phyloP scores from a whole-genome alignment of 2,797 vertebrate species.

The Hippocampus kuda region DNA sequence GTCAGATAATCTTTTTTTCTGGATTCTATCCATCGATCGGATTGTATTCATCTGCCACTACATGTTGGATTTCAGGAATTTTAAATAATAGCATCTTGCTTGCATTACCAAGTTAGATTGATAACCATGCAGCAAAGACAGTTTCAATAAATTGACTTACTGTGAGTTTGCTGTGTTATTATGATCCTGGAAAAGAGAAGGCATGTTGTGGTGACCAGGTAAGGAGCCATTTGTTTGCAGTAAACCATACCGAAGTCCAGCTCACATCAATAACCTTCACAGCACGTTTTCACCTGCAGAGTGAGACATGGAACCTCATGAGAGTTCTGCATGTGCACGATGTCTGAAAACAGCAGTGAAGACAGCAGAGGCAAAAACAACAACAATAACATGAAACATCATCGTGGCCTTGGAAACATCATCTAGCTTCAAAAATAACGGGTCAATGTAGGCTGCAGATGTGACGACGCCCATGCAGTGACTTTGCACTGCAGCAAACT shows the following conservation, averaged over 20 bases:
- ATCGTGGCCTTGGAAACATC: not conserved
- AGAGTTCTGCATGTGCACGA: constrained; percentile 13
- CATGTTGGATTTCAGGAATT: not conserved
- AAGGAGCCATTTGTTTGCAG: constrained; percentile 49
- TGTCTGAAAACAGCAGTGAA: not conserved
- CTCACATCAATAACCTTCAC: constrained; percentile 31
- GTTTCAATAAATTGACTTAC: not conserved
- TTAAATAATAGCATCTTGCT: not conserved
- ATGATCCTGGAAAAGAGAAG: constrained; percentile 48
- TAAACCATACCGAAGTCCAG: constrained; percentile 8
- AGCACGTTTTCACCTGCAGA: constrained; percentile 15
- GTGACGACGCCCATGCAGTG: constrained; percentile 54
- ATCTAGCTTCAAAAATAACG: not conserved
- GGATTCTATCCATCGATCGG: too few species aligned
- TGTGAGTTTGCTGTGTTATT: constrained; percentile 49
- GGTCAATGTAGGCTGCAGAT: constrained; percentile 30
- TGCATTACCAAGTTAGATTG: not conserved
- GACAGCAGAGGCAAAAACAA: not conserved
- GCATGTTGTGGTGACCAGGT: constrained; percentile 40
- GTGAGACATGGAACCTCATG: constrained; percentile 39
- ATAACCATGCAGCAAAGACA: not conserved
- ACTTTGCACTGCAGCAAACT: constrained; percentile 44
- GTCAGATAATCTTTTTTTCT: too few species aligned
- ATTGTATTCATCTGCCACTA: not conserved
- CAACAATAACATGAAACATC: not conserved